Conservation (phyloP, 2,797 vertebrate species). For the Craterocephalus amniculus region DNA sequence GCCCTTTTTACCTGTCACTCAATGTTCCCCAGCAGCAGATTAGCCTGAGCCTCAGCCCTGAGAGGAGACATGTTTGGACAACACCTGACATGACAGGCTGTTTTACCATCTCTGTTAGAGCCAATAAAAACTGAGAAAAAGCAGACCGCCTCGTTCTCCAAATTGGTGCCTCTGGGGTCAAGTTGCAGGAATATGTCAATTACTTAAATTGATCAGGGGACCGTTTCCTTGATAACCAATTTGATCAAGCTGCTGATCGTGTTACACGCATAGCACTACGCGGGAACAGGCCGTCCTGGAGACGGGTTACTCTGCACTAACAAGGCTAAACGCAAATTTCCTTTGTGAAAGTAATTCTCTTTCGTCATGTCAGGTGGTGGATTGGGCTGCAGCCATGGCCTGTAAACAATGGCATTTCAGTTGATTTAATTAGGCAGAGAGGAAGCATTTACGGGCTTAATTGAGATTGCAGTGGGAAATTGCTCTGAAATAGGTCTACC, state of each 20-base stretch:
- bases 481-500: slow-evolving; percentile 85
- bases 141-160: slow-evolving; percentile 85
- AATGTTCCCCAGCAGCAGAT: slow-evolving; percentile 54
- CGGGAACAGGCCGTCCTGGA: slow-evolving; percentile 60
- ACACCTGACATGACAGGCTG: slow-evolving; percentile 83
- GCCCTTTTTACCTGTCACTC: slow-evolving; percentile 65
- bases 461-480: slow-evolving; percentile 95
- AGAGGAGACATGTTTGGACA: slow-evolving; percentile 68
- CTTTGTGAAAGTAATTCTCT: slow-evolving; percentile 71
- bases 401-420: slow-evolving; percentile 93
- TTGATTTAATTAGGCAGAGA: slow-evolving; percentile 94
- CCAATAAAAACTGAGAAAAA: slow-evolving; percentile 94
- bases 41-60: slow-evolving; percentile 39
- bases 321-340: slow-evolving; percentile 79
- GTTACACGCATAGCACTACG: slow-evolving; percentile 83
- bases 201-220: slow-evolving; percentile 99
- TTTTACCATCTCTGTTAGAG: slow-evolving; percentile 92
- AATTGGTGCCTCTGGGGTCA: slow-evolving; percentile 93
- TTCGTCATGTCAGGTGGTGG: slow-evolving; percentile 76
- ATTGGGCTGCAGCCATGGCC: slow-evolving; percentile 81
- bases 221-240: slow-evolving; percentile 98
- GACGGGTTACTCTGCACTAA: slow-evolving; percentile 86
- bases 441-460: slow-evolving; percentile 97
- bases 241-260: slow-evolving; percentile 92
- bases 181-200: slow-evolving; percentile 99